A percentile compares a stretch with the other conserved stretches of the same genome.
Conservation (phyloP, 2,113 vertebrate species). For the Emydura subglobosa region DNA sequence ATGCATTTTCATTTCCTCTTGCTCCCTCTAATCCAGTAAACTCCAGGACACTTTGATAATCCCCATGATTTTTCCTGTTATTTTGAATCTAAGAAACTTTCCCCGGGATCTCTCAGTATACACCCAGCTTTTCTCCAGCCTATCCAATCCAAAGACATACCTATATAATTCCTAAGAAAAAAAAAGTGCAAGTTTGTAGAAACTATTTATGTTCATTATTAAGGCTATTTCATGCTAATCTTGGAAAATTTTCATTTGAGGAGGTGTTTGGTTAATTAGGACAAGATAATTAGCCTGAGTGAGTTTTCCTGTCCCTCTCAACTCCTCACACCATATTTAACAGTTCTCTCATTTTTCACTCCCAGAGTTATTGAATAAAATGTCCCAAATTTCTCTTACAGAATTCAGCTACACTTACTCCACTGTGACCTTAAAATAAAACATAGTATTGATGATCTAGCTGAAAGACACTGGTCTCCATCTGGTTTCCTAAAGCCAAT, state of each 20-base stretch:
- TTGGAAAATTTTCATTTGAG: neutral
- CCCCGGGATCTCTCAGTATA: neutral
- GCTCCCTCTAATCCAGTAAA: neutral
- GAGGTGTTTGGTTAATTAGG: neutral
- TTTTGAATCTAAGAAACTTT: neutral
- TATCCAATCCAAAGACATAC: neutral
- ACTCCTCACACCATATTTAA: neutral
- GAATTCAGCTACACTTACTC: neutral
- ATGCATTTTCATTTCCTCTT: neutral
- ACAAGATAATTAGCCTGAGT: neutral
- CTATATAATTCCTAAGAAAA: neutral
- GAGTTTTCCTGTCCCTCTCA: neutral
- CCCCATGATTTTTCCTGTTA: neutral
- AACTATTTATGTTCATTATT: neutral
- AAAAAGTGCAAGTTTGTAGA: neutral
- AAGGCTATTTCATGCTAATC: neutral
- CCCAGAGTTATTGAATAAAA: neutral
- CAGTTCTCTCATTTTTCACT: neutral
- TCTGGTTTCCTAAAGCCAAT: neutral
- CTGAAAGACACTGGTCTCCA: neutral
- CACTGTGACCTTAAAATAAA: neutral
- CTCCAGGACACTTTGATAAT: neutral
- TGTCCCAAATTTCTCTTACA: neutral
- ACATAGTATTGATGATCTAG: neutral
- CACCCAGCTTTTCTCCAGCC: neutral